Percentiles rank a stretch among this genome's conserved stretches.
Conservation (phyloP, 2,888 invertebrate genomes). For the Patella ulyssiponensis region DNA sequence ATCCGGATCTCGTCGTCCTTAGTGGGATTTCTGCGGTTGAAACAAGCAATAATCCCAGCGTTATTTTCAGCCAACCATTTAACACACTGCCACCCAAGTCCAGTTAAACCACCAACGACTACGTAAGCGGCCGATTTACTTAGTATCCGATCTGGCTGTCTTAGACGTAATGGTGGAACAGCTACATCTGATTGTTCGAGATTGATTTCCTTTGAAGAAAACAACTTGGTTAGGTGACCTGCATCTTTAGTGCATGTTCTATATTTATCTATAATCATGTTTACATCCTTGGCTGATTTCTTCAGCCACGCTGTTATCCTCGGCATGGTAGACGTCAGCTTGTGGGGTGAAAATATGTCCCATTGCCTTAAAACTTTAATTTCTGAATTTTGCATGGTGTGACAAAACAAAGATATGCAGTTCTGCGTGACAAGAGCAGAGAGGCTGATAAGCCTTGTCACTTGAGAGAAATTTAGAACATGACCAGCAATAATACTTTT, state of each 20-base stretch:
- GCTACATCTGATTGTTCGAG: neutral
- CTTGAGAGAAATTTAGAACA: neutral
- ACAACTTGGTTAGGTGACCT: neutral
- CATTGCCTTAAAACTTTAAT: neutral
- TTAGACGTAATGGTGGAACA: neutral
- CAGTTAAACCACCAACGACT: constrained; percentile 56
- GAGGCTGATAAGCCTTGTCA: neutral
- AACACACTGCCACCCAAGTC: constrained; percentile 57
- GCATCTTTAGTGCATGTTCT: neutral
- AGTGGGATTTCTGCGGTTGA: constrained; percentile 44
- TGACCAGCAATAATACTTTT: neutral
- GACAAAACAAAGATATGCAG: neutral
- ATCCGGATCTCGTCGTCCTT: constrained; percentile 35
- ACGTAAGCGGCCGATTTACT: constrained; percentile 45
- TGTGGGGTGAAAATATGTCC: neutral
- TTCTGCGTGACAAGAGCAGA: neutral
- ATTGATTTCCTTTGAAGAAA: neutral
- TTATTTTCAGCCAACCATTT: constrained; percentile 42
- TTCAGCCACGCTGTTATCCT: neutral
- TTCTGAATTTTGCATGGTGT: neutral
- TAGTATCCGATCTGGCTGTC: constrained; percentile 30
- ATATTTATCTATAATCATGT: neutral
- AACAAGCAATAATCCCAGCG: constrained; percentile 45
- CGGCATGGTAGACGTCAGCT: neutral
- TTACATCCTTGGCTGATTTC: neutral